Evolutionary conservation across 2,888 invertebrate genomes (phyloP), one percentile per base, ranked within the genome.

Genomic region (Pardosa pseudoannulata): DNA sequence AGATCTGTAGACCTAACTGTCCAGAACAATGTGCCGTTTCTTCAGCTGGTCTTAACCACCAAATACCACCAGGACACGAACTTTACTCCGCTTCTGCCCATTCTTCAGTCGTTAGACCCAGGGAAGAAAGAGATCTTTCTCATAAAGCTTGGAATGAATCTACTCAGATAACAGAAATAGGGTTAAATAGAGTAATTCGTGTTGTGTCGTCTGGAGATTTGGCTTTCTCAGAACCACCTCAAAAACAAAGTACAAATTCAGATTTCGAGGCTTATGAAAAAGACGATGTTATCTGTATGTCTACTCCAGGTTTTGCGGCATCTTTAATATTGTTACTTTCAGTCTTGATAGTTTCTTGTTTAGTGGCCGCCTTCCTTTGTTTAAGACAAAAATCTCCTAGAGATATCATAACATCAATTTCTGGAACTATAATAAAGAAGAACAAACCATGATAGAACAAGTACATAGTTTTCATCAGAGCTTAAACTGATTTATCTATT

Each of bases 171-270:
- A 88, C 85, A 0, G 89, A 89, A 68, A 89, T 90, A 29, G 90
- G 90, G 9, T 82, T 90, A 16, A 90, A 90, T 64, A 80, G 89
- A 13, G 89, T 89, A 32, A 90, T 90, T 41, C 89, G 90, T 88
- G 97, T 98, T 0, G 97, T 98, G 0, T 97, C 97, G 0, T 96
- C 96, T 0, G 96, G 97, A 0, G 97, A 97, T 91, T 93, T 97
- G 81, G 95, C 97, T 81, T 97, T 97, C 91, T 90, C 95, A 32
- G 93, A 96, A 76, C 65, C 71, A 1, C 68, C 83, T 2, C 96
- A 65, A 27, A 46, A 62, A 11, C 80, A 88, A 50, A 86, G 88
- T 32, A 68, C 73, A 1, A 75, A 29, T 23, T 72, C 88, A 1
- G 70, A 87, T 13, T 75, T 83, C 23, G 76, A 88, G 32, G 76